A percentile compares a stretch with the other conserved stretches of the same genome.
These are phyloP conservation scores for Lasioglossum leucozonium DNA, from an alignment of 2,888 invertebrate species.

Conservation along the genomic window DNA sequence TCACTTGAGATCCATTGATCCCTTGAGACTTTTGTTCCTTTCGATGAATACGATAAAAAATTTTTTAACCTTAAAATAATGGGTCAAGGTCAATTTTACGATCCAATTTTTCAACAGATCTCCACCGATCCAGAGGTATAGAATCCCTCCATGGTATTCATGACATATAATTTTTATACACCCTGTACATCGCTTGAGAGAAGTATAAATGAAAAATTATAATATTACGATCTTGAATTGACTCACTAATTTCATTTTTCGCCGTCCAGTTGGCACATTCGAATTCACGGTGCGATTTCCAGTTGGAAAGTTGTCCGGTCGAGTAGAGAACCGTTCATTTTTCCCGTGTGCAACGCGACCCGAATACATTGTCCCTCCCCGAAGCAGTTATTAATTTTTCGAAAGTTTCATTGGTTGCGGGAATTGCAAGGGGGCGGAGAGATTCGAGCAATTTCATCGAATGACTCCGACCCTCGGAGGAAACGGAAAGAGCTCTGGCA, in stretches of 20 bases:
- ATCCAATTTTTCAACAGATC: no score
- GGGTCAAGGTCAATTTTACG: no score
- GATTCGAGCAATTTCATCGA: slow-evolving; percentile 20
- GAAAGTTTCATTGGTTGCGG: background rate
- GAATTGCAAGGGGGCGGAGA: background rate
- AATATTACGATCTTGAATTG: background rate
- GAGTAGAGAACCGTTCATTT: background rate
- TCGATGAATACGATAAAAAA: no score
- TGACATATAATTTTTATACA: no score
- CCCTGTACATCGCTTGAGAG: no score
- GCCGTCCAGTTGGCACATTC: background rate
- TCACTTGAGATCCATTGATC: no score
- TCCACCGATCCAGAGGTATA: no score
- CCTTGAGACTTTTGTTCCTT: no score
- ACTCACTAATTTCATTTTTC: background rate
- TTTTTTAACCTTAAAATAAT: no score
- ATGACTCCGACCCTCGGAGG: slow-evolving; percentile 34
- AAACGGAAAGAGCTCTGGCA: slow-evolving; percentile 8
- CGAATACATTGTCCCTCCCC: background rate
- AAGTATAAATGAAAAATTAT: background rate
- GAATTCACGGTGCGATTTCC: background rate
- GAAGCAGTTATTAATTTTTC: slow-evolving; percentile 1
- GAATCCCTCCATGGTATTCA: no score
- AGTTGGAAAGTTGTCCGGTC: background rate
- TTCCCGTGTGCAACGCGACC: background rate